These are phyloP conservation scores for Gastrophysa polygoni DNA, from an alignment of 2,888 invertebrate genomes.

Conservation along the genomic window DNA sequence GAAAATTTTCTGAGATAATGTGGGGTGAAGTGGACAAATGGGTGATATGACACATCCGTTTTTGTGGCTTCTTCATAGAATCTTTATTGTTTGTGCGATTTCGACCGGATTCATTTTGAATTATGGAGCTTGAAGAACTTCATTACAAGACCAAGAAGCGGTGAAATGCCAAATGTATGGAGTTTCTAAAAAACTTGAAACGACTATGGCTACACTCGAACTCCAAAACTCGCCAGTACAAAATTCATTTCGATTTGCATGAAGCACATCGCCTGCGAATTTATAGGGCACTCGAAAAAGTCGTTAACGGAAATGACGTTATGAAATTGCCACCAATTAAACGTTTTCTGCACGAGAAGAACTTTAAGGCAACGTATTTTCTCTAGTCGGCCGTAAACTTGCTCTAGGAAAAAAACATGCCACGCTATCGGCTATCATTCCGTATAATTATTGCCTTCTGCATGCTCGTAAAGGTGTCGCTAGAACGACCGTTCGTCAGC, in stretches of 20 bases:
- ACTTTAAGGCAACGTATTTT: neutral
- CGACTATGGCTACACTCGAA: too few relatives aligned
- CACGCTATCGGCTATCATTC: too few relatives aligned
- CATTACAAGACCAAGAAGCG: too few relatives aligned
- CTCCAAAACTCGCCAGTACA: neutral
- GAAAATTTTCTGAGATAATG: too few relatives aligned
- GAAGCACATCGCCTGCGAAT: constrained; percentile 15
- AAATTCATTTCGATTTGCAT: constrained; percentile 12
- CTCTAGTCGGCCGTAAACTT: neutral
- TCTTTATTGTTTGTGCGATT: too few relatives aligned
- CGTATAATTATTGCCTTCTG: neutral
- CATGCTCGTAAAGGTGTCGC: neutral
- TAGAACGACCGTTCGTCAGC: too few relatives aligned
- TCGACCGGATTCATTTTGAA: too few relatives aligned
- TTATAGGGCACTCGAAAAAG: constrained; percentile 11
- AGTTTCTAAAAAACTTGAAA: too few relatives aligned
- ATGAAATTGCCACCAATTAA: constrained; percentile 12
- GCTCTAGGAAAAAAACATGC: neutral
- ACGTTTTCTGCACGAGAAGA: neutral
- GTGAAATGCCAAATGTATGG: neutral
- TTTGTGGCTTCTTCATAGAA: too few relatives aligned
- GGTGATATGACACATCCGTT: too few relatives aligned
- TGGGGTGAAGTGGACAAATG: too few relatives aligned
- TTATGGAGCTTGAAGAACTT: too few relatives aligned
- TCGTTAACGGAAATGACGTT: constrained; percentile 12